phyloP scores from a whole-genome alignment of 2,888 invertebrate genomes.

The Microctonus aethiopoides region DNA sequence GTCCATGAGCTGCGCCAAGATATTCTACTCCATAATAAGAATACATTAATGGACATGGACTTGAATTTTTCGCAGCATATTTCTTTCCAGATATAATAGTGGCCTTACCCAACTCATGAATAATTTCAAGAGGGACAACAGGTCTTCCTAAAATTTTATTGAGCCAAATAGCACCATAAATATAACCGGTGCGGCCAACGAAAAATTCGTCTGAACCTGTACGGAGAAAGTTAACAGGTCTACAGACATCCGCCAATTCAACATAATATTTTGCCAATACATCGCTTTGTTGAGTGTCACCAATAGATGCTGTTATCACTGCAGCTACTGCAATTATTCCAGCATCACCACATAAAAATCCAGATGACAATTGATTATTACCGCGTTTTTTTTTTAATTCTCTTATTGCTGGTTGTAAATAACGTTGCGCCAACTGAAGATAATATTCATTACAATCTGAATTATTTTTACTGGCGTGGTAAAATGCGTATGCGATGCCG shows the following conservation, averaged over 20 bases:
- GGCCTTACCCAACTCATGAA: constrained; percentile 76
- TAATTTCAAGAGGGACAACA: constrained; percentile 67
- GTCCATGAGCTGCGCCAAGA: constrained; percentile 78
- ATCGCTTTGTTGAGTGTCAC: constrained; percentile 63
- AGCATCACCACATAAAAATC: constrained; percentile 62
- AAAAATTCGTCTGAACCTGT: constrained; percentile 86
- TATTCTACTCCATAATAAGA: constrained; percentile 80
- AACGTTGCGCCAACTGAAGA: constrained; percentile 40
- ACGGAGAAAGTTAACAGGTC: constrained; percentile 71
- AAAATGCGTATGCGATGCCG: constrained; percentile 46
- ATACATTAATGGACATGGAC: constrained; percentile 81
- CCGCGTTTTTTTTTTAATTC: constrained; percentile 31
- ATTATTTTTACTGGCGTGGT: constrained; percentile 34
- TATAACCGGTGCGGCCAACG: constrained; percentile 86
- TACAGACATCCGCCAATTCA: constrained; percentile 66
- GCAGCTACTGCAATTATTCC: constrained; percentile 82
- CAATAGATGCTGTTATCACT: constrained; percentile 71
- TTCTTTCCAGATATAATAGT: constrained; percentile 79
- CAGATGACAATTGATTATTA: constrained; percentile 27
- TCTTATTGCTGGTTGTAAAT: constrained; percentile 39
- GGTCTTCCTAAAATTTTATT: constrained; percentile 70
- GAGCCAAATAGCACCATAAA: constrained; percentile 82
- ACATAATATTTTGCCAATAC: constrained; percentile 65
- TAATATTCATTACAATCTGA: constrained; percentile 7
- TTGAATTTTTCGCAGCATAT: constrained; percentile 72